Base-by-base conservation (phyloP, 2,113 vertebrate species). In the Calonectris borealis region DNA sequence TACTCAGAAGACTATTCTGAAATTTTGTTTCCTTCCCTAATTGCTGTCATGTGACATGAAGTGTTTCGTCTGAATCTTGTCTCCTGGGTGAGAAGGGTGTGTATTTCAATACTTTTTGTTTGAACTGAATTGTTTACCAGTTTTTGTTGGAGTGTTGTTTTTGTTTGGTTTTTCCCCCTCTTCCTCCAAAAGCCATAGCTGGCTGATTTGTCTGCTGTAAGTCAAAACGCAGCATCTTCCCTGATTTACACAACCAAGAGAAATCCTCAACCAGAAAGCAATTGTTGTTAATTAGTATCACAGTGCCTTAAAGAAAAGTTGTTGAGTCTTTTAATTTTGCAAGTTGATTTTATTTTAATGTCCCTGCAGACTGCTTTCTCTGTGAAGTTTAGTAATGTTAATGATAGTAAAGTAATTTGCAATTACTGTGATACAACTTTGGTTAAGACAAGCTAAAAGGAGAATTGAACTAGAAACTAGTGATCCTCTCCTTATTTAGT, bases 281-380 rank as follows among this genome's bases (percentile, higher is more conserved):
- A 75, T 95, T 94, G 90, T 57, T 83, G 65, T 91, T 97, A 95
- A 96, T 97, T 92, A 96, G 89, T 68, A 94, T 95, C 49, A 76
- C 65, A 81, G 61, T 77, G 72, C 58, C 80, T 94, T 93, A 88
- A 96, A 95, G 89, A 95, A 73, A 61, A 96, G 75, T 95, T 95
- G 65, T 88, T 88, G 88, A 95, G 72, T 93, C 92, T 94, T 92
- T 96, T 92, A 96, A 96, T 96, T 97, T 93, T 92, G 86, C 29
- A 58, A 96, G 92, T 83, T 94, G 86, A 83, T 94, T 95, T 97
- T 94, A 96, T 96, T 95, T 88, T 91, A 66, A 85, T 66, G 76
- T 93, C 90, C 69, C 71, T 48, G 40, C 57, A 92, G 95, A 92
- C 83, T 86, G 79, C 70, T 90, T 96, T 93, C 88, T 76, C 61